Percentiles rank a stretch among this genome's conserved stretches.
These are phyloP conservation scores for Acanthopagrus latus DNA, from an alignment of 2,797 vertebrate genomes.

Conservation along the genomic window DNA sequence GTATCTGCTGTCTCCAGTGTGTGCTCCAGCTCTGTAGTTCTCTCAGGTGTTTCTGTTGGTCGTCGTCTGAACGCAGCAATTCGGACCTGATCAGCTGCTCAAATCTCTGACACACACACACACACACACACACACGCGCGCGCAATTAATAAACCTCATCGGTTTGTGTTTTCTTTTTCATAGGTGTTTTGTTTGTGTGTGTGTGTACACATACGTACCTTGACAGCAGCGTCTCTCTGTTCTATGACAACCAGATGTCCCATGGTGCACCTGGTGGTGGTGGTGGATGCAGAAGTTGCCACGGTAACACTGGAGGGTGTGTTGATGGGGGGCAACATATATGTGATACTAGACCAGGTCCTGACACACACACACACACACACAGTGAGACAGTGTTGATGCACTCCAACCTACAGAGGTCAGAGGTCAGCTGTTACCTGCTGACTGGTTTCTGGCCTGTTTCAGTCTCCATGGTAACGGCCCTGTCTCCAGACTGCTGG, in stretches of 20 bases:
- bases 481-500: background rate
- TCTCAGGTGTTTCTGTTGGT: constrained; percentile 70
- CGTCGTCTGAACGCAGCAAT: constrained; percentile 62
- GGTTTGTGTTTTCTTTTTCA: background rate
- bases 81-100: constrained; percentile 62
- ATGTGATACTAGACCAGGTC: constrained; percentile 87
- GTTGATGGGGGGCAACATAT: constrained; percentile 51
- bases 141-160: background rate
- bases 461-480: constrained; percentile 24
- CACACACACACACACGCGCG: constrained; percentile 31
- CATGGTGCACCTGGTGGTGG: constrained; percentile 84
- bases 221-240: constrained; percentile 84
- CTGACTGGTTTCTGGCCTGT: constrained; percentile 10
- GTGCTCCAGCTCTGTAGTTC: constrained; percentile 78
- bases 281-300: constrained; percentile 77
- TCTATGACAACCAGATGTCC: constrained; percentile 82
- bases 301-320: background rate
- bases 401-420: background rate
- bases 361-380: constrained; percentile 67
- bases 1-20: constrained; percentile 74
- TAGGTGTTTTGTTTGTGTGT: background rate
- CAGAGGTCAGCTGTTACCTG: constrained; percentile 45
- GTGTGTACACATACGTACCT: constrained; percentile 81
- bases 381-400: background rate
- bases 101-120: constrained; percentile 79